These are phyloP conservation scores for Drosophila ustulata DNA, from an alignment of 2,888 invertebrate genomes.

Conservation along the genomic window DNA sequence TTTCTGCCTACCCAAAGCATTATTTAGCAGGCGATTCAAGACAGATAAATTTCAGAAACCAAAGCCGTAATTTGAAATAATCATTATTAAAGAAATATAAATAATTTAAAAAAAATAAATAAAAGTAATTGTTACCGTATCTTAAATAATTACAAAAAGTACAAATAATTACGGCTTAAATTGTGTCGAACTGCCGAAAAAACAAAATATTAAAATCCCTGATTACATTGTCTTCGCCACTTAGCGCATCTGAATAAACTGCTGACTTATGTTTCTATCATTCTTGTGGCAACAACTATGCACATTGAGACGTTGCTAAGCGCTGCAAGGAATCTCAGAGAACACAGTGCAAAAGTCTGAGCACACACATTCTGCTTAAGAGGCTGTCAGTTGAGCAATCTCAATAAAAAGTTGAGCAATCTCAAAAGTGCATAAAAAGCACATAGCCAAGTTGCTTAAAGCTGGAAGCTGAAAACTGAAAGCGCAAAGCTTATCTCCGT, in stretches of 20 bases:
- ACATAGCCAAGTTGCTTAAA: conserved; percentile 8
- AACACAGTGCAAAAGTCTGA: not conserved
- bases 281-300: not conserved
- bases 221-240: not conserved
- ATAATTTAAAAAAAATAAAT: too few species aligned
- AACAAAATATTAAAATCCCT: too few species aligned
- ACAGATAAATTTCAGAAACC: too few species aligned
- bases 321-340: not conserved
- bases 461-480: not conserved
- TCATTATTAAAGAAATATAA: too few species aligned
- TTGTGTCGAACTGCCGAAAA: too few species aligned
- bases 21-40: too few species aligned
- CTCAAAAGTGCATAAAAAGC: conserved; percentile 6
- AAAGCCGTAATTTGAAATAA: too few species aligned
- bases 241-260: not conserved
- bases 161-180: too few species aligned
- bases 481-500: conserved; percentile 5
- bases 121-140: too few species aligned
- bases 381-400: not conserved
- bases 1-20: too few species aligned
- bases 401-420: not conserved
- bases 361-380: not conserved
- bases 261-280: not conserved
- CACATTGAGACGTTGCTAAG: not conserved
- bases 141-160: too few species aligned